Conservation (phyloP, 2,888 invertebrate species). For the Drosophila ezoana region DNA sequence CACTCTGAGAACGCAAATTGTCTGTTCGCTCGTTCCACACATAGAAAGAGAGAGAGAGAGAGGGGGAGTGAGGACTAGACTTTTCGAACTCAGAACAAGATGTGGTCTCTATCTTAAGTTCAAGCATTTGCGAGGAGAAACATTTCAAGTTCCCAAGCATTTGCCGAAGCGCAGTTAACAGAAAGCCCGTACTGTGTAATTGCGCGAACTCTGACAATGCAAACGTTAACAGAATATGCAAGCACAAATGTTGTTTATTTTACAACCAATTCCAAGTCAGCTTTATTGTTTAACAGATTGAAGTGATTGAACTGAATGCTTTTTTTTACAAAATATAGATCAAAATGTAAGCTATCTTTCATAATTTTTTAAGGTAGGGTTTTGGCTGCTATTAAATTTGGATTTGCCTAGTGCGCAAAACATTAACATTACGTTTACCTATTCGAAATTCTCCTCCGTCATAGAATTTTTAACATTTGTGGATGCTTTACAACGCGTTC, state of each 20-base stretch:
- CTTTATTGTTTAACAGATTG: neutral
- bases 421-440: too few species aligned
- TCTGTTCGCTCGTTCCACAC: neutral
- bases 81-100: neutral
- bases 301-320: too few species aligned
- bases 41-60: neutral
- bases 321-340: too few species aligned
- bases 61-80: neutral
- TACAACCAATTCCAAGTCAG: too few species aligned
- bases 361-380: too few species aligned
- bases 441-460: neutral
- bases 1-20: constrained; percentile 1
- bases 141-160: neutral
- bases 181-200: neutral
- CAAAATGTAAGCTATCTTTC: too few species aligned
- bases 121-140: neutral
- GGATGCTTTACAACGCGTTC: too few species aligned
- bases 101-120: constrained; percentile 30
- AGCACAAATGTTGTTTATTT: too few species aligned
- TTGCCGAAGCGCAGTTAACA: neutral
- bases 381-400: too few species aligned
- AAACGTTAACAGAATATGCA: too few species aligned
- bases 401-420: too few species aligned
- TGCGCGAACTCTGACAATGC: too few species aligned
- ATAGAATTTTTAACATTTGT: neutral